Evolutionary conservation across 2,113 vertebrate genomes (phyloP).

Genomic region (Erythrolamprus reginae): DNA sequence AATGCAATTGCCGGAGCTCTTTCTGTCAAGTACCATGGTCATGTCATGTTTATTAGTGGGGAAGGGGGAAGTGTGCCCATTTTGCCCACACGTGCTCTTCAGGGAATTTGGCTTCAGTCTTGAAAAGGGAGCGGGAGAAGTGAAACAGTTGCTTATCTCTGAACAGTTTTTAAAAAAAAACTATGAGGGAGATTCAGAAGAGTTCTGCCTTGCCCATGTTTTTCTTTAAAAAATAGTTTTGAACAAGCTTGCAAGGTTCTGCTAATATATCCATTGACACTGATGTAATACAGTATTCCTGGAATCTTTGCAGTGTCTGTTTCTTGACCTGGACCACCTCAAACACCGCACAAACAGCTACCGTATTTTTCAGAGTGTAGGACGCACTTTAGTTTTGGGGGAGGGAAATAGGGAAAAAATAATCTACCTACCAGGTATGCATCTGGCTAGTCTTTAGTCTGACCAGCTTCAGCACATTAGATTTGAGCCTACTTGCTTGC

Average conservation of each 20-base stretch:
- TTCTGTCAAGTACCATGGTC: not conserved
- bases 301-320: not conserved
- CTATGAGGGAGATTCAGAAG: not conserved
- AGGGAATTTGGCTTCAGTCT: not conserved
- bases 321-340: not conserved
- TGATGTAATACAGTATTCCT: not conserved
- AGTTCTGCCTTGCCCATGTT: not conserved
- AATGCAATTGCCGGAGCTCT: not conserved
- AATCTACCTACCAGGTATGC: no score
- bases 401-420: no score
- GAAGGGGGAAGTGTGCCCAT: not conserved
- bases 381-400: no score
- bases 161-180: no score
- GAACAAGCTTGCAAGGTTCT: not conserved
- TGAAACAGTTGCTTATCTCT: not conserved
- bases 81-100: not conserved
- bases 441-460: no score
- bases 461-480: no score
- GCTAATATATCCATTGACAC: not conserved
- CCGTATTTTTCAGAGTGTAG: no score
- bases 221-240: not conserved
- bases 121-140: not conserved
- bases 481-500: no score
- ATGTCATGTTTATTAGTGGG: not conserved
- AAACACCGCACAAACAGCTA: not conserved